Percentiles rank a stretch among this genome's conserved stretches.
Conservation (phyloP, 2,113 vertebrate species). For the Amblyornis subalaris region DNA sequence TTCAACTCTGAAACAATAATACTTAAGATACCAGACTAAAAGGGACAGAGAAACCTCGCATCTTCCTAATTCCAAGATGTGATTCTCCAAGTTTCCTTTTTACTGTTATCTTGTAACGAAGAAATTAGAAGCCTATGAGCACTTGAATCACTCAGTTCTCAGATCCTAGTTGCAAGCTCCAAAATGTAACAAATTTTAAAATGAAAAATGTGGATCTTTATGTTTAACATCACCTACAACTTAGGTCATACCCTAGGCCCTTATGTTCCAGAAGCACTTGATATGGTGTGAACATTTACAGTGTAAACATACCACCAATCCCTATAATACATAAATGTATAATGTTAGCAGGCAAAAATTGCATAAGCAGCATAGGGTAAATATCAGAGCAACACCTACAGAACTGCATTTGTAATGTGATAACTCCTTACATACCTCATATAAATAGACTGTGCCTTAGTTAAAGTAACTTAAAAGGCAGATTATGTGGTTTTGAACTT, state of each 20-base stretch:
- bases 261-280: not conserved
- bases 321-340: not conserved
- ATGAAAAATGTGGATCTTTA: not conserved
- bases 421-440: not conserved
- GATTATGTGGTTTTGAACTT: not conserved
- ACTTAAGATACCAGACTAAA: not conserved
- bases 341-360: not conserved
- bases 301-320: not conserved
- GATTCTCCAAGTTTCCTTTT: not conserved
- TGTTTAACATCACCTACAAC: not conserved
- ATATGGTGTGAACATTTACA: not conserved
- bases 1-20: not conserved
- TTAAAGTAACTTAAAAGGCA: not conserved
- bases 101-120: not conserved
- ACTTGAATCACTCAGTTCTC: not conserved
- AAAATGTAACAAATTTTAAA: not conserved
- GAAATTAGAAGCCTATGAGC: not conserved
- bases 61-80: not conserved
- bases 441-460: not conserved
- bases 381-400: not conserved
- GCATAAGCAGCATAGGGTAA: not conserved
- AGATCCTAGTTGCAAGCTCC: not conserved
- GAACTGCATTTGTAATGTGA: not conserved
- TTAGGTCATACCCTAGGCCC: not conserved
- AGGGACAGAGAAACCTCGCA: accelerated